Conservation (phyloP, 2,113 vertebrate species). For the Dermatemys mawii region DNA sequence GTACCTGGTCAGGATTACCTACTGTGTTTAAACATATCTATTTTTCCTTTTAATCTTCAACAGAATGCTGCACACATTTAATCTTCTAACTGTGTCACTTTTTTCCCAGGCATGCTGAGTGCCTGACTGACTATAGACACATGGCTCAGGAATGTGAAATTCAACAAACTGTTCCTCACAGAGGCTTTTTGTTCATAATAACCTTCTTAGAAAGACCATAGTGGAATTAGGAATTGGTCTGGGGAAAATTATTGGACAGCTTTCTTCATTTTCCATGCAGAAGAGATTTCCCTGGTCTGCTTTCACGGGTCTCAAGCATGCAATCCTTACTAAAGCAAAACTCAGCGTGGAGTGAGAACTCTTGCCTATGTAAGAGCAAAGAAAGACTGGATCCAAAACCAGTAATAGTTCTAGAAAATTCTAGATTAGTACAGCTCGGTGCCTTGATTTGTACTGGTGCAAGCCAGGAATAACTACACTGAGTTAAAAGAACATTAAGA, state of each 20-base stretch:
- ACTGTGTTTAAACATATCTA: conserved; percentile 1
- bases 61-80: conserved; percentile 23
- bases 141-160: conserved; percentile 1
- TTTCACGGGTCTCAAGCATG: conserved; percentile 19
- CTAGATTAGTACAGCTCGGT: background rate
- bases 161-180: background rate
- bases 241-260: conserved; percentile 27
- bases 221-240: conserved; percentile 14
- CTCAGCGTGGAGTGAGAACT: background rate
- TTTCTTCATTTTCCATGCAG: conserved; percentile 33
- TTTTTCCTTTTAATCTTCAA: background rate
- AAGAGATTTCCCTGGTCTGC: conserved; percentile 5
- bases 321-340: background rate
- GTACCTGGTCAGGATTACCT: conserved; percentile 30
- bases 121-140: background rate
- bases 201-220: background rate
- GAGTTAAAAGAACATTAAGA: no score
- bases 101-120: background rate
- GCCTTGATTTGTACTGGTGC: background rate
- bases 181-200: conserved; percentile 17
- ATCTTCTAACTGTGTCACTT: background rate
- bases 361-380: background rate
- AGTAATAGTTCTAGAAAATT: background rate
- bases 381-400: background rate
- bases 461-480: background rate